phyloP scores from a whole-genome alignment of 2,888 invertebrate species.

The Apantesis nais region DNA sequence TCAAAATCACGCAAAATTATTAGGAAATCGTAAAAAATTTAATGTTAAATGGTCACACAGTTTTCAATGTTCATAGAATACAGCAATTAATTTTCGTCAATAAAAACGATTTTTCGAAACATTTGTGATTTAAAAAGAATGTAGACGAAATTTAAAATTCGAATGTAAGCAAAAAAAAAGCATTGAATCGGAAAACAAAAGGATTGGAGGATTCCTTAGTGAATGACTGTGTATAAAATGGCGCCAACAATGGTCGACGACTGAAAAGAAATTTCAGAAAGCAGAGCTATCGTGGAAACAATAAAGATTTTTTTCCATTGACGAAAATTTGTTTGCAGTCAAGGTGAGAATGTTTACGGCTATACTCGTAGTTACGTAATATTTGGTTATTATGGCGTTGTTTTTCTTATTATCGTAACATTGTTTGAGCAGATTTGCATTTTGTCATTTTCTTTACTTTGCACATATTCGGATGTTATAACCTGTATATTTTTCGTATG shows the following conservation, averaged over 20 bases:
- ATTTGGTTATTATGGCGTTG: slow-evolving; percentile 30
- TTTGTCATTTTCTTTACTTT: slow-evolving; percentile 30
- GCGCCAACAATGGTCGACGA: slow-evolving; percentile 54
- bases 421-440: slow-evolving; percentile 38
- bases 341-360: slow-evolving; percentile 37
- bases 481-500: not conserved
- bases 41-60: too few species aligned
- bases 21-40: too few species aligned
- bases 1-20: too few species aligned
- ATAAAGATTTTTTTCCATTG: slow-evolving; percentile 54
- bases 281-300: slow-evolving; percentile 56
- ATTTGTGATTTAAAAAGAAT: slow-evolving; percentile 26
- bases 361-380: slow-evolving; percentile 23
- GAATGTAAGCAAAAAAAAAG: slow-evolving; percentile 53
- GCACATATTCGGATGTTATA: slow-evolving; percentile 8
- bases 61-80: too few species aligned
- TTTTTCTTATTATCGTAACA: slow-evolving; percentile 36
- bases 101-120: too few species aligned
- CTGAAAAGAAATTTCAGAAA: slow-evolving; percentile 61
- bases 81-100: too few species aligned
- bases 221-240: slow-evolving; percentile 62
- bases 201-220: slow-evolving; percentile 56
- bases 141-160: slow-evolving; percentile 59
- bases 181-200: slow-evolving; percentile 66
- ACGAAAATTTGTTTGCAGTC: slow-evolving; percentile 15